Conservation (phyloP, 2,113 vertebrate genomes). For the Bettongia penicillata region DNA sequence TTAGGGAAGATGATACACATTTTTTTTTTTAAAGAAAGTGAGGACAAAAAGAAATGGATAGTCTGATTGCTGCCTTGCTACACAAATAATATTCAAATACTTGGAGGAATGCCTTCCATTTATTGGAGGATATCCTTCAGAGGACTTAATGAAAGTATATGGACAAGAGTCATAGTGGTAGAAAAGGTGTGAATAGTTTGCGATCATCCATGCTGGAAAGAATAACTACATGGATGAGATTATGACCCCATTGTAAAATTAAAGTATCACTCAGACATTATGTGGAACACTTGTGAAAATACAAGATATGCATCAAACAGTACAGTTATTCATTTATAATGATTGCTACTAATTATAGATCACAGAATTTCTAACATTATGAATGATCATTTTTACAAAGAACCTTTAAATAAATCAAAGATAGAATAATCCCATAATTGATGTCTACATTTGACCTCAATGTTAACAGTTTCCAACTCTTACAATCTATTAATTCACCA, state of each 20-base stretch:
- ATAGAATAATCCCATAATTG: background rate
- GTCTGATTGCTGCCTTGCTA: background rate
- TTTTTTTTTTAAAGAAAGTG: background rate
- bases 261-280: background rate
- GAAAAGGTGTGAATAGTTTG: background rate
- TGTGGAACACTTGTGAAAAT: too few species aligned
- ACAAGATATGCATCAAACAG: background rate
- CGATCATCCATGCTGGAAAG: background rate
- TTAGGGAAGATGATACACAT: too few species aligned
- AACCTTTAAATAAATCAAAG: background rate
- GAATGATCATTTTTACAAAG: background rate
- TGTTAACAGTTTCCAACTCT: background rate
- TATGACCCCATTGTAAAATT: background rate
- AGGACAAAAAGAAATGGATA: background rate
- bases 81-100: background rate
- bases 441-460: background rate
- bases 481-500: background rate
- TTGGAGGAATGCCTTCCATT: too few species aligned
- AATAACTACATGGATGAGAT: background rate
- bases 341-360: background rate
- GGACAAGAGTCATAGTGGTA: background rate
- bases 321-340: background rate
- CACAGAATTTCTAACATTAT: background rate
- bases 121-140: background rate
- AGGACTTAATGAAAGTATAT: background rate